phyloP scores from a whole-genome alignment of 2,888 invertebrate genomes.

The Peribatodes rhomboidaria region DNA sequence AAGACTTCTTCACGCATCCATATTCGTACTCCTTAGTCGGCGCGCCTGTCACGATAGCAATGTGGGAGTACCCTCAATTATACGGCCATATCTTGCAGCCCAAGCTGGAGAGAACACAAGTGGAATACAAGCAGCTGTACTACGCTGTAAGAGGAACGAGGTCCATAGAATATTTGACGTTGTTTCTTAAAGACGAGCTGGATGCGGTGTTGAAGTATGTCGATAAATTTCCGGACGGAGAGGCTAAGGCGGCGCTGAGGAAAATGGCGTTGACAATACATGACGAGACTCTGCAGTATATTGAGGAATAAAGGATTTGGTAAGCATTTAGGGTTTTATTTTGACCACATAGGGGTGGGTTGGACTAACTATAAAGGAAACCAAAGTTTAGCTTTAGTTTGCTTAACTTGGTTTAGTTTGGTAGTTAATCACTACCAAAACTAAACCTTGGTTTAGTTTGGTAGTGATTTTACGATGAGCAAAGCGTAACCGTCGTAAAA shows the following conservation, averaged over 20 bases:
- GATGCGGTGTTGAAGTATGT: slow-evolving; percentile 66
- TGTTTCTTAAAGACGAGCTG: slow-evolving; percentile 72
- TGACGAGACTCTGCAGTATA: slow-evolving; percentile 72
- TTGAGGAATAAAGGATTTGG: slow-evolving; percentile 61
- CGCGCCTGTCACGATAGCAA: slow-evolving; percentile 71
- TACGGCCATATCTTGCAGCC: slow-evolving; percentile 72
- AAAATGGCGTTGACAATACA: slow-evolving; percentile 79
- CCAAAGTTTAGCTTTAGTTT: no score
- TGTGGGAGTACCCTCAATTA: slow-evolving; percentile 79
- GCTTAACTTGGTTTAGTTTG: no score
- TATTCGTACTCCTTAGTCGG: slow-evolving; percentile 76
- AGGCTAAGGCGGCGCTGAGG: slow-evolving; percentile 71
- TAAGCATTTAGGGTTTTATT: slow-evolving; percentile 1
- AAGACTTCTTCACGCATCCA: slow-evolving; percentile 78
- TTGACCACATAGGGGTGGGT: background rate
- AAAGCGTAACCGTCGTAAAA: no score
- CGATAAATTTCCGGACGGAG: slow-evolving; percentile 71
- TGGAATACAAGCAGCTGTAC: slow-evolving; percentile 73
- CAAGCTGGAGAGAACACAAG: slow-evolving; percentile 63
- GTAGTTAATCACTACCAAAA: no score
- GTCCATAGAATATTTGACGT: slow-evolving; percentile 70
- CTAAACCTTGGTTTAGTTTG: no score
- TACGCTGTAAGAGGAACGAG: slow-evolving; percentile 75
- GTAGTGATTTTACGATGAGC: no score
- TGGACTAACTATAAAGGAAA: no score